A percentile compares a stretch with the other conserved stretches of the same genome.
phyloP scores from a whole-genome alignment of 2,888 invertebrate species.

The Monochamus alternatus region DNA sequence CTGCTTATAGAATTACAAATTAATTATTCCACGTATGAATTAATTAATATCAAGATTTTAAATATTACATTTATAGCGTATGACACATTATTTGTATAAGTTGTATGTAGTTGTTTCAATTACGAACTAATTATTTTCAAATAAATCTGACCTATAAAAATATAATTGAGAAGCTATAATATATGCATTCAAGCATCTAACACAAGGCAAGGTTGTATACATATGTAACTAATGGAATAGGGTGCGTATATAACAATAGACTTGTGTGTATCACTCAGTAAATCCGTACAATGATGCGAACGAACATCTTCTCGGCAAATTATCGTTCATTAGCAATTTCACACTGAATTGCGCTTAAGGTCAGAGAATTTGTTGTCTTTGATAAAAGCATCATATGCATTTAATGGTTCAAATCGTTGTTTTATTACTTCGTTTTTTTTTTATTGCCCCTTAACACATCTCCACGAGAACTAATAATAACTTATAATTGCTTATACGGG shows the following conservation, averaged over 20 bases:
- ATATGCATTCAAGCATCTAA: neutral
- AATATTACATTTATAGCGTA: too few species aligned
- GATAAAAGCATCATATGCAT: neutral
- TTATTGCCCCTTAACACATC: too few species aligned
- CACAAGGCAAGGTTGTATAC: neutral
- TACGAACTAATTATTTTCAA: neutral
- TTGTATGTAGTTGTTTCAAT: too few species aligned
- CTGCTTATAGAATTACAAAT: too few species aligned
- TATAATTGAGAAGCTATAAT: neutral
- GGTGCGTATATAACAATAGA: constrained; percentile 1
- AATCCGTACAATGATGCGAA: constrained; percentile 6
- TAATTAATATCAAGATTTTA: too few species aligned
- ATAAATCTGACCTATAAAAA: neutral
- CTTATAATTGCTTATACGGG: too few species aligned
- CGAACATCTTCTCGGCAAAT: neutral
- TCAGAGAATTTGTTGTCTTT: neutral
- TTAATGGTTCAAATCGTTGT: too few species aligned
- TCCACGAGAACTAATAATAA: too few species aligned
- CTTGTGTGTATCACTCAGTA: constrained; percentile 18
- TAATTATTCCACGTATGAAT: too few species aligned
- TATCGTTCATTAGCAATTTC: constrained; percentile 20
- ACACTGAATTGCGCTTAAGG: constrained; percentile 9
- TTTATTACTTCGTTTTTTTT: too few species aligned
- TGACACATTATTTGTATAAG: too few species aligned
- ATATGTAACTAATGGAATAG: constrained; percentile 4